Evolutionary conservation across 2,888 invertebrate species (phyloP), one percentile per base, ranked within the genome.

Genomic region (Dichetophora obliterata): DNA sequence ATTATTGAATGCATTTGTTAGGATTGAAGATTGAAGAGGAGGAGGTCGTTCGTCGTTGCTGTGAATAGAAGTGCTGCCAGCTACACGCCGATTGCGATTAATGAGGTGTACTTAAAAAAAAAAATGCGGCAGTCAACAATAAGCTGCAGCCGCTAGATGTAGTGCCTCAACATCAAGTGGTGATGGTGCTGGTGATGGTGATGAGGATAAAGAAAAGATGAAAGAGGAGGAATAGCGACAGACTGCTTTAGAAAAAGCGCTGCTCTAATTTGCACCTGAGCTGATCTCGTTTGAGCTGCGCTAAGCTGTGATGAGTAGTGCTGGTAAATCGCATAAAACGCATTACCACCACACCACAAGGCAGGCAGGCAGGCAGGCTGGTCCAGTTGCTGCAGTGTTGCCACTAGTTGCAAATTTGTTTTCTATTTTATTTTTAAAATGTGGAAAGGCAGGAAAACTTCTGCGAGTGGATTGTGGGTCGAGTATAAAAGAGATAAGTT

Each of bases 41-140:
- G 31, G 3, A 31, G 63, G 65, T 8, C 3, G 34, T 8, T 9
- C 68, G 14, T 16, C 27, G 50, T 27, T 22, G 16, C 5, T 5
- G 59, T 19, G 14, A 16, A n/a, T 31, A 14, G 27, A 31, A 37
- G 59, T 50, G 34, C 59, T 72, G 52, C 34, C 27, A 34, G 72
- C 8, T 61, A 22, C 68, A 70, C 71, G 82, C 81, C 86, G 87
- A 87, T 87, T 87, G 83, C 86, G 85, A 87, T 87, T 87, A 87
- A 87, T 87, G 87, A 86, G 84, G 81, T 80, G 84, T 80, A 85
- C 84, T 84, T 87, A 86, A 86, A 83, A 83, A 54, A 19, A 80
- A 54, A 19, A 80, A 72, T 77, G 77, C 75, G 57, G 71, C 74
- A 77, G 76, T 69, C 75, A 65, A 76, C 75, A 79, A 72, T 69